Base-by-base conservation (phyloP, 2,888 invertebrate species). In the Helleia helle region DNA sequence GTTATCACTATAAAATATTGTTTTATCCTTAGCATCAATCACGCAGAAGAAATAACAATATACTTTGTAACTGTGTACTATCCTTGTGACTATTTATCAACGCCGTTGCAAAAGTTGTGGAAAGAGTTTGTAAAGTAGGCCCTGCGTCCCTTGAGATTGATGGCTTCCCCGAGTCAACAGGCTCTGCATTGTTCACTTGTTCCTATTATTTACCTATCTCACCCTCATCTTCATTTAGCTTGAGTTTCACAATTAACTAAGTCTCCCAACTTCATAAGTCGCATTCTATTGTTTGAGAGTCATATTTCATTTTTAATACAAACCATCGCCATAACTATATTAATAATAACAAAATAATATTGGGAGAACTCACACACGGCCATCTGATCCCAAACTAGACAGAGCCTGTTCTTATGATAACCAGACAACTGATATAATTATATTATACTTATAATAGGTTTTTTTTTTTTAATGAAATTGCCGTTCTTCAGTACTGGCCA, bases 121-220 rank as follows among this genome's bases (percentile, higher is more conserved):
- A 70, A 73, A 74, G 74, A 72, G 74, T 75, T 71, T 63, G 37
- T 45, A 55, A 63, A 69, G 70, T 71, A 70, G 71, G 71, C 72
- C 73, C 69, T 59, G 71, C 66, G 73, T 73, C 72, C 68, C 69
- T 59, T 65, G 62, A 77, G 76, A 79, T 80, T 75, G 75, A 79
- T 77, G 70, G 64, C 61, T 61, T 64, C 58, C 58, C 64, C 57
- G 58, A 60, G 64, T 63, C 66, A 66, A 59, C 59, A 59, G 57
- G 42, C 46, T 45, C 46, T 39, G 43, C 49, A 60, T 61, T 61
- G 60, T 65, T 60, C 58, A 53, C 54, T 50, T 47, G 55, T 54
- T 51, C 51, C 63, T 53, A 56, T 61, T 62, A 58, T 58, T 62
- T 51, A 53, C 48, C 47, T 54, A 58, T 52, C 55, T 48, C 47